These are phyloP conservation scores for Sinocyclocheilus rhinocerous DNA, from an alignment of 2,113 vertebrate species.

Conservation along the genomic window DNA sequence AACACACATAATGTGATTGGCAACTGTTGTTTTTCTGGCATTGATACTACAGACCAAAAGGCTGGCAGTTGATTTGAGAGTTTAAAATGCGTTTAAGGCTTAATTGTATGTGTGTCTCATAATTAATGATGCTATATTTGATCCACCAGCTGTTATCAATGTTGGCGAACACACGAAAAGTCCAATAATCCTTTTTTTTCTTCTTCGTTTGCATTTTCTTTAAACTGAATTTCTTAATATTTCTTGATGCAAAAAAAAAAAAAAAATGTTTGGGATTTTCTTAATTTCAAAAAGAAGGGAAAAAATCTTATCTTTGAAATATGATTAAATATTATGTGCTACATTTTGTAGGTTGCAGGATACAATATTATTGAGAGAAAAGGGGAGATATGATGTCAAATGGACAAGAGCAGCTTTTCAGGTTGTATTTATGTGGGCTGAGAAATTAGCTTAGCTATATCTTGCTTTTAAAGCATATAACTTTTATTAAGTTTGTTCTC, in stretches of 20 bases:
- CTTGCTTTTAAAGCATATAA: neutral
- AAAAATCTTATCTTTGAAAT: neutral
- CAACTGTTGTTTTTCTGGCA: no score
- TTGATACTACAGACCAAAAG: no score
- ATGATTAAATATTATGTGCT: neutral
- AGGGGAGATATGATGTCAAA: neutral
- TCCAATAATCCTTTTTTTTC: no score
- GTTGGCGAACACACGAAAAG: no score
- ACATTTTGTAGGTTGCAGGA: neutral
- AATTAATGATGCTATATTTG: no score
- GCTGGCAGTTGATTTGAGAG: no score
- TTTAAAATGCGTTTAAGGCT: no score
- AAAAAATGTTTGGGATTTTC: neutral
- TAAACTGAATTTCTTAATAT: no score
- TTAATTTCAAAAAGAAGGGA: neutral
- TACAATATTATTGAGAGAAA: neutral
- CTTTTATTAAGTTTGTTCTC: neutral
- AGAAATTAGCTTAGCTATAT: neutral
- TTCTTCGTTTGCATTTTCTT: no score
- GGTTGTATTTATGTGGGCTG: neutral
- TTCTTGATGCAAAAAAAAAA: neutral
- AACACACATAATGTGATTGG: no score
- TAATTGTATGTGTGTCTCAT: no score
- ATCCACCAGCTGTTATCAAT: no score
- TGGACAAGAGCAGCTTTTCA: neutral